A percentile compares a stretch with the other conserved stretches of the same genome.
These are phyloP conservation scores for Pedionomus torquatus DNA, from an alignment of 2,113 vertebrate species.

Conservation along the genomic window DNA sequence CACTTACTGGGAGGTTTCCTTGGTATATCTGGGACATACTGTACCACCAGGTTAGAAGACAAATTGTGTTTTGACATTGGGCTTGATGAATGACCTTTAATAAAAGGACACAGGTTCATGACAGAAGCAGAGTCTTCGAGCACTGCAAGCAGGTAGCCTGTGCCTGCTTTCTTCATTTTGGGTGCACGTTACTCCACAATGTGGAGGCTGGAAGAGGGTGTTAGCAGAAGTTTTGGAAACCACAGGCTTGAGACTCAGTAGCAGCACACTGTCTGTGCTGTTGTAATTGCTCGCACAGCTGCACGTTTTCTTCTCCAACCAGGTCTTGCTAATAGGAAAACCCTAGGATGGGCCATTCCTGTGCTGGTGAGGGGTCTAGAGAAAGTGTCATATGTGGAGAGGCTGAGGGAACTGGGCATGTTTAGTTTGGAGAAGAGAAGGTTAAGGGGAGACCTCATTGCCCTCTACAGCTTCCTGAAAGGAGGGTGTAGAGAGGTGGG, in stretches of 20 bases:
- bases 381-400: no score
- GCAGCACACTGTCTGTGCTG: accelerated
- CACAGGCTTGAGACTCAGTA: neutral
- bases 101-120: neutral
- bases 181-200: accelerated
- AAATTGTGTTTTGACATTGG: neutral
- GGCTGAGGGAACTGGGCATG: no score
- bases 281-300: neutral
- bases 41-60: neutral
- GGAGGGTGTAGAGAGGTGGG: no score
- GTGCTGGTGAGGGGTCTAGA: neutral
- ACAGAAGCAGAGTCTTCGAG: neutral
- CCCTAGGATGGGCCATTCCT: neutral
- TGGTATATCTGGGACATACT: neutral
- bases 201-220: neutral
- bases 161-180: neutral
- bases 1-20: neutral
- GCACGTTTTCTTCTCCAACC: neutral
- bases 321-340: neutral
- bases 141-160: neutral
- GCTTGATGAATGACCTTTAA: conserved; percentile 24
- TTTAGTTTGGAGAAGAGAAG: no score
- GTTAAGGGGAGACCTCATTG: no score
- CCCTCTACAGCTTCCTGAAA: no score
- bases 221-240: neutral